Conservation (phyloP, 2,888 invertebrate genomes). For the Mystacides longicornis region DNA sequence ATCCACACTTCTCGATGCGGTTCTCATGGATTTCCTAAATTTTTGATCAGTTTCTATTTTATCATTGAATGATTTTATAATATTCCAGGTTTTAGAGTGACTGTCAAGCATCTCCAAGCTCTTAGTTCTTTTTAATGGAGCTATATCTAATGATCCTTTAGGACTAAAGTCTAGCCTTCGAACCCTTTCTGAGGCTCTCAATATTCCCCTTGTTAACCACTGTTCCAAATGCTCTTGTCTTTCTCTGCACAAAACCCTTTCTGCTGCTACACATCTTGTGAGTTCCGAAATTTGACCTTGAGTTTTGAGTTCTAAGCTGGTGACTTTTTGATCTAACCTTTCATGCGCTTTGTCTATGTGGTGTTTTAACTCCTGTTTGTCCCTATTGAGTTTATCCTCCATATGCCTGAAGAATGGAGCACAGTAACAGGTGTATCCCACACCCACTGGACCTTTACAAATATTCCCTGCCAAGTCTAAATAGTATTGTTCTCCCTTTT, state of each 20-base stretch:
- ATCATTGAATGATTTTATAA: constrained; percentile 40
- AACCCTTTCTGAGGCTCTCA: constrained; percentile 49
- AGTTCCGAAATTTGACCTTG: constrained; percentile 64
- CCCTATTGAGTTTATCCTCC: constrained; percentile 74
- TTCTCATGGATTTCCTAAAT: constrained; percentile 37
- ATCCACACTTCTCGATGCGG: constrained; percentile 49
- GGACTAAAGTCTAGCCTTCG: constrained; percentile 44
- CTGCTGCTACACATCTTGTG: constrained; percentile 58
- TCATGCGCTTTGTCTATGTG: constrained; percentile 75
- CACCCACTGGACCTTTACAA: constrained; percentile 90
- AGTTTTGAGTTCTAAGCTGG: constrained; percentile 66
- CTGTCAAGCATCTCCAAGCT: constrained; percentile 63
- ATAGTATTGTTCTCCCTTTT: constrained; percentile 88
- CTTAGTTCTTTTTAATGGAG: constrained; percentile 58
- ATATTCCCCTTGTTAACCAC: constrained; percentile 58
- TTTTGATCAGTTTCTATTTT: constrained; percentile 41
- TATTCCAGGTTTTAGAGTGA: constrained; percentile 41
- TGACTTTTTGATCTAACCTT: constrained; percentile 71
- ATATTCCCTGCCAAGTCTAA: constrained; percentile 92
- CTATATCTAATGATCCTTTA: constrained; percentile 47
- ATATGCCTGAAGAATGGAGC: constrained; percentile 85
- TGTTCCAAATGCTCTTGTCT: constrained; percentile 62
- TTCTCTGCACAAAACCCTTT: constrained; percentile 55
- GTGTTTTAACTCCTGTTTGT: constrained; percentile 70
- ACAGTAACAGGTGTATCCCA: constrained; percentile 88